phyloP scores from a whole-genome alignment of 2,113 vertebrate genomes.

The Ellobius talpinus region DNA sequence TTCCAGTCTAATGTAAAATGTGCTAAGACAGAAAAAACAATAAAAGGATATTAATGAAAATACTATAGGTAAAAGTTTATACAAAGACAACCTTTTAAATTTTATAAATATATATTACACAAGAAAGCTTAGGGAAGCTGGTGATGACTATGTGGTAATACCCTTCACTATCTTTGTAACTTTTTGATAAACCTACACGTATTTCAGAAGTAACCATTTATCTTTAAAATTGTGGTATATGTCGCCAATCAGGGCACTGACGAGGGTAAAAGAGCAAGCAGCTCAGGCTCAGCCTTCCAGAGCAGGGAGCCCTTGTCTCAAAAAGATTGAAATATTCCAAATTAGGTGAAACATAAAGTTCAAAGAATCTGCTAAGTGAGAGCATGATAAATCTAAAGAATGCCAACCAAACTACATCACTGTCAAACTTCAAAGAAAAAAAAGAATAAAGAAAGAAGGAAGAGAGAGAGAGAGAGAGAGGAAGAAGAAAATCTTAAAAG shows the following conservation, averaged over 20 bases:
- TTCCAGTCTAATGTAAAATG: background rate
- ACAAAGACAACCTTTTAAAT: background rate
- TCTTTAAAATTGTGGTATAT: background rate
- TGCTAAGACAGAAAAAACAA: too few relatives aligned
- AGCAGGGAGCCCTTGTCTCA: background rate
- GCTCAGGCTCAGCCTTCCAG: background rate
- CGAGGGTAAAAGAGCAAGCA: too few relatives aligned
- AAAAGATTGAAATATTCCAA: constrained; percentile 41
- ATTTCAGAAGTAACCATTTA: background rate
- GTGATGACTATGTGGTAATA: background rate
- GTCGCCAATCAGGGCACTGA: too few relatives aligned
- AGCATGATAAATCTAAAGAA: constrained; percentile 25
- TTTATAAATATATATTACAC: background rate
- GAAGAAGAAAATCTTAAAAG: background rate
- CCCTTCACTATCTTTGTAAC: background rate
- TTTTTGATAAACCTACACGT: constrained; percentile 20
- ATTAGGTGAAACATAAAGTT: constrained; percentile 40
- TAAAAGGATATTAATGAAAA: background rate
- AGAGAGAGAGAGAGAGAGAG: too few relatives aligned
- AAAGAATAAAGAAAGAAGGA: background rate
- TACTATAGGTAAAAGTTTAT: background rate
- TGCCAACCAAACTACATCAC: background rate
- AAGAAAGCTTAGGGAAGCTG: background rate
- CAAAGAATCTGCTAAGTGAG: constrained; percentile 40
- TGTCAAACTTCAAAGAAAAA: background rate